phyloP scores from a whole-genome alignment of 2,888 invertebrate genomes.

The Polymixis lichenea region DNA sequence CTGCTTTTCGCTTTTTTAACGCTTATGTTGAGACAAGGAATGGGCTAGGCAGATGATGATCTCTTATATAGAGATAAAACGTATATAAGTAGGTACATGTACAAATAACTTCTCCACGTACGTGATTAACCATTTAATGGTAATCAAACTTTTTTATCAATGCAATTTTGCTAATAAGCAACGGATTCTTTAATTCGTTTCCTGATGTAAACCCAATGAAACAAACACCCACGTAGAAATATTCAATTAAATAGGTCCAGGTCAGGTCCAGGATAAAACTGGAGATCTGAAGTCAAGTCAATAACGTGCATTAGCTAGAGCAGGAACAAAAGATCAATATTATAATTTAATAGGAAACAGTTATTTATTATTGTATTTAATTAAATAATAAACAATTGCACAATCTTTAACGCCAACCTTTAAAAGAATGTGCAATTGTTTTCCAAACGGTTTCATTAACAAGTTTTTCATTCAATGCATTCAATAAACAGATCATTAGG shows the following conservation, averaged over 20 bases:
- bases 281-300: neutral
- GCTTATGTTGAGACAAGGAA: too few relatives aligned
- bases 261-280: too few relatives aligned
- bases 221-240: neutral
- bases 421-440: too few relatives aligned
- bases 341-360: too few relatives aligned
- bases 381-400: neutral
- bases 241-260: neutral
- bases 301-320: neutral
- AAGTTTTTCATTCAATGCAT: conserved; percentile 19
- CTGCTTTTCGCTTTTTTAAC: neutral
- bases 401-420: neutral
- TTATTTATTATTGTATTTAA: too few relatives aligned
- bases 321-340: too few relatives aligned
- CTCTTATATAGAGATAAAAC: neutral
- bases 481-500: conserved; percentile 29
- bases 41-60: too few relatives aligned
- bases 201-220: neutral
- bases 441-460: neutral
- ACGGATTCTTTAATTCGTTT: conserved; percentile 16
- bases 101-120: conserved; percentile 1
- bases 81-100: neutral
- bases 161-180: conserved; percentile 18
- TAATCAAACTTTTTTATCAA: conserved; percentile 17
- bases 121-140: conserved; percentile 23